Evolutionary conservation across 2,113 vertebrate genomes (phyloP).

Genomic region (Egretta garzetta): DNA sequence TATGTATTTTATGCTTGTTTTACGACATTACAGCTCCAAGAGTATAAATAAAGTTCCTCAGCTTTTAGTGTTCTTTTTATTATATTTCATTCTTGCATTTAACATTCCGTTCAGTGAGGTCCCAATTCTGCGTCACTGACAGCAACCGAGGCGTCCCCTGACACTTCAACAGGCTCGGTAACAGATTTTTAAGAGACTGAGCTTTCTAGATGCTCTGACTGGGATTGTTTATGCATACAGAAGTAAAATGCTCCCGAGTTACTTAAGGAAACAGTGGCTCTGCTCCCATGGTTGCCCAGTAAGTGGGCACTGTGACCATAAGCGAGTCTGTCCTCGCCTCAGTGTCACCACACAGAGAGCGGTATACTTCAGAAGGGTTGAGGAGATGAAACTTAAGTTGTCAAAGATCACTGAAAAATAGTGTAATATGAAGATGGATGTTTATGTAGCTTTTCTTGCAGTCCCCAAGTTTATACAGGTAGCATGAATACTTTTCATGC

Average conservation of each 20-base stretch:
- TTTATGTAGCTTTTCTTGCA: background rate
- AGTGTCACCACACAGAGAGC: background rate
- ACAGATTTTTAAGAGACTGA: background rate
- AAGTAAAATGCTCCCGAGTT: background rate
- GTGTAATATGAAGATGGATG: background rate
- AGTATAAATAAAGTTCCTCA: background rate
- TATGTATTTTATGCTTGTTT: background rate
- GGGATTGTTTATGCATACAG: background rate
- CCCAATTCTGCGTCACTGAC: background rate
- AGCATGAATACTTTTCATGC: background rate
- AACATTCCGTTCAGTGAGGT: background rate
- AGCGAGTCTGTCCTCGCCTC: background rate
- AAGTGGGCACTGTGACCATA: background rate
- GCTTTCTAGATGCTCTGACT: background rate
- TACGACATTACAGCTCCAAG: background rate
- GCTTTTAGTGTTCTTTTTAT: background rate
- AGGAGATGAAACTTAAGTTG: background rate
- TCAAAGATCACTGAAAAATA: background rate
- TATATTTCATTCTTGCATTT: background rate
- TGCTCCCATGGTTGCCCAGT: accelerated
- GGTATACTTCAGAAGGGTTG: background rate
- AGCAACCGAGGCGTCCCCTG: background rate
- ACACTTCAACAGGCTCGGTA: background rate
- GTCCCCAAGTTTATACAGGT: background rate
- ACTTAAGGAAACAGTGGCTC: background rate